Evolutionary conservation across 2,797 vertebrate species (phyloP).

Genomic region (Lates japonicus): DNA sequence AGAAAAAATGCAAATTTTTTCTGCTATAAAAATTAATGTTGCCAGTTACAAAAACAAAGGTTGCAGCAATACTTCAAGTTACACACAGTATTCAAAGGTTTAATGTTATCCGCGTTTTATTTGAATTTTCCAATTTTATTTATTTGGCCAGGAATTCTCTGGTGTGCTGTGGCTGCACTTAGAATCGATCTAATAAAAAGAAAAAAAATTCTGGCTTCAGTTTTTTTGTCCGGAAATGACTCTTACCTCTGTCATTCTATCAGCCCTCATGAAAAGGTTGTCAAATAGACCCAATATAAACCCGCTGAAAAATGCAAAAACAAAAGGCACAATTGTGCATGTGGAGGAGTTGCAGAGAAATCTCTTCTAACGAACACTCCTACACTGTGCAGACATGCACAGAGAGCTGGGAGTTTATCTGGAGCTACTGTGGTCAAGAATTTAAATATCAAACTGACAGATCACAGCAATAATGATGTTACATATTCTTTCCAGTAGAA

Average conservation of each 20-base stretch:
- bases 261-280: constrained; percentile 39
- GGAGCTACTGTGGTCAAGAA: constrained; percentile 49
- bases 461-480: constrained; percentile 29
- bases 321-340: constrained; percentile 72
- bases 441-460: constrained; percentile 34
- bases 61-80: background rate
- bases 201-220: constrained; percentile 5
- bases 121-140: no score
- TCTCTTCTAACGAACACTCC: constrained; percentile 77
- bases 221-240: constrained; percentile 57
- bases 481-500: constrained; percentile 13
- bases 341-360: constrained; percentile 81
- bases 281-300: constrained; percentile 58
- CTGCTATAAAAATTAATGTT: background rate
- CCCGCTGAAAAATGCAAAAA: constrained; percentile 67
- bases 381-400: constrained; percentile 75
- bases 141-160: background rate
- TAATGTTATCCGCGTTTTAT: background rate
- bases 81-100: background rate
- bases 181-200: background rate
- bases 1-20: background rate
- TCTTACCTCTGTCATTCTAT: constrained; percentile 27
- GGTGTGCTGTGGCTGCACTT: background rate
- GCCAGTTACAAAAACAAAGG: background rate
- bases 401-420: constrained; percentile 61